Base-by-base conservation (phyloP, 2,113 vertebrate genomes). In the Carassius carassius region DNA sequence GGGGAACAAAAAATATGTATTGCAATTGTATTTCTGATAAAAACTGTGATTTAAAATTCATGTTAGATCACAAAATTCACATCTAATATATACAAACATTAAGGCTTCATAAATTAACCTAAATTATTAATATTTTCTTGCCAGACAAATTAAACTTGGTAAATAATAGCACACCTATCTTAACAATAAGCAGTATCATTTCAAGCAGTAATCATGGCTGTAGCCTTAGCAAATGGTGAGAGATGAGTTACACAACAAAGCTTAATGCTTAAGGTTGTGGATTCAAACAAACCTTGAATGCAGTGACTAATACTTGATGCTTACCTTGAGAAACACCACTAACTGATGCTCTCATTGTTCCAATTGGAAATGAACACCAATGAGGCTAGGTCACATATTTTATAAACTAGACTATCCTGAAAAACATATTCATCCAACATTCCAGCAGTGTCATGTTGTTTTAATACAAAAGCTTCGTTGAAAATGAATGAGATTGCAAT, bases 371-470 rank as follows among this genome's bases (percentile, higher is more conserved):
- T 62, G n/a, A 62, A 29, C n/a, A 25, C n/a, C 58, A 29, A 47
- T 9, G 7, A 80, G 35, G 9, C 14, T n/a, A 74, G n/a, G 78
- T 29, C 16, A 65, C 78, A 80, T 47, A 49, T 69, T 69, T 69
- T 69, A 32, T 51, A 54, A 67, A 49, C 63, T 54, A 51, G 44
- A 32, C 29, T 16, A 54, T 65, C 79, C 79, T 54, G 79, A 51
- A 81, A 69, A 69, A 32, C 25, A 69, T 14, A 81, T 35, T 8
- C 63, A 35, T 69, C 60, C 47, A n/a, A 51, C 62, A 81, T 81
- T 69, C 63, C 79, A 49, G 23, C 79, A 49, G 23, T 25, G 21
- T n/a, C 11, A 4, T 4, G 41, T n/a, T 8, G 5, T 21, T 41
- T 72, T 21, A 35, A 69, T 37, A 70, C 23, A 16, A 49, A n/a